Evolutionary conservation across 2,797 vertebrate genomes (phyloP).

Genomic region (Semotilus atromaculatus): DNA sequence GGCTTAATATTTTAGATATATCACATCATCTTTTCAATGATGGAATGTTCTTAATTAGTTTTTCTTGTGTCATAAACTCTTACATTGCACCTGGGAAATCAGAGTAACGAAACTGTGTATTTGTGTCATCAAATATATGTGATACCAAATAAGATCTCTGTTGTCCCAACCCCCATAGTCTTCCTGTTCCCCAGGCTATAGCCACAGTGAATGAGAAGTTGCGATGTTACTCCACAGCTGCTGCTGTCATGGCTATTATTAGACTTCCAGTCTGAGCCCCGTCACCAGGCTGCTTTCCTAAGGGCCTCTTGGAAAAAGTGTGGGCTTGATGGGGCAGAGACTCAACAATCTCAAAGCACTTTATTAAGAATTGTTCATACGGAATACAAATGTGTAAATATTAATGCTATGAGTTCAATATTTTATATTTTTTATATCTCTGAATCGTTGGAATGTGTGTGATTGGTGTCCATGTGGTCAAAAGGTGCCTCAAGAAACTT

Average conservation of each 20-base stretch:
- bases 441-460: constrained; percentile 9
- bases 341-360: constrained; percentile 6
- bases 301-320: constrained; percentile 57
- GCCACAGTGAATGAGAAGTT: constrained; percentile 35
- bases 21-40: not conserved
- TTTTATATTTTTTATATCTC: not conserved
- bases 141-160: constrained; percentile 31
- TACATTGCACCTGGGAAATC: constrained; percentile 25
- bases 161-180: constrained; percentile 11
- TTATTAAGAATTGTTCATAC: not conserved
- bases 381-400: not conserved
- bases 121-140: constrained; percentile 31
- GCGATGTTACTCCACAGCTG: constrained; percentile 59
- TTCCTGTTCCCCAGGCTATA: constrained; percentile 24
- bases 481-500: constrained; percentile 6
- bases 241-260: constrained; percentile 58
- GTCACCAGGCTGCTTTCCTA: constrained; percentile 63
- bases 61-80: constrained; percentile 5
- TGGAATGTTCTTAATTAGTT: constrained; percentile 8
- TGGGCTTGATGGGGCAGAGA: constrained; percentile 24
- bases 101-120: constrained; percentile 13
- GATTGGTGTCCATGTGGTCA: constrained; percentile 6
- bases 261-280: constrained; percentile 63
- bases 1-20: not conserved
- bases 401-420: not conserved